phyloP scores from a whole-genome alignment of 1,140 invertebrate genomes.

The Reticulitermes speratus region DNA sequence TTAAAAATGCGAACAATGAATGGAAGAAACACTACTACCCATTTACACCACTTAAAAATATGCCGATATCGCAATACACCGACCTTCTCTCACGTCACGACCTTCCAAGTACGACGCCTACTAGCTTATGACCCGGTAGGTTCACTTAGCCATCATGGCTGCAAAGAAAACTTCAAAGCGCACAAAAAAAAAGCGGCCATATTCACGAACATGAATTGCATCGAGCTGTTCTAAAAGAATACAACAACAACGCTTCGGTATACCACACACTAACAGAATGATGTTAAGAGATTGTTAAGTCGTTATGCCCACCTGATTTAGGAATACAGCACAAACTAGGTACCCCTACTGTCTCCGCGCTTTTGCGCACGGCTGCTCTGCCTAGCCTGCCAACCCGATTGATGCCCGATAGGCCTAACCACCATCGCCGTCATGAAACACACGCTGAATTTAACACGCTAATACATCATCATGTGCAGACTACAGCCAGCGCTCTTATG shows the following conservation, averaged over 20 bases:
- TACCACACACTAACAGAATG: slow-evolving; percentile 21
- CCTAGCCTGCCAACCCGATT: slow-evolving; percentile 40
- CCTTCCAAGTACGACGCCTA: slow-evolving; percentile 37
- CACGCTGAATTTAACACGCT: slow-evolving; percentile 30
- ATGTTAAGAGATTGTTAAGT: slow-evolving; percentile 19
- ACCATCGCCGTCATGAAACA: slow-evolving; percentile 35
- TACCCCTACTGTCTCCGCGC: slow-evolving; percentile 35
- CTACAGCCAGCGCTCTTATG: not conserved
- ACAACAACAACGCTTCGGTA: not conserved
- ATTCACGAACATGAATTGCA: slow-evolving; percentile 34
- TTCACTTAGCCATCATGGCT: slow-evolving; percentile 41
- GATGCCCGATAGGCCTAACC: slow-evolving; percentile 43
- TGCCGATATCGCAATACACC: slow-evolving; percentile 22
- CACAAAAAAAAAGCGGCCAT: slow-evolving; percentile 37
- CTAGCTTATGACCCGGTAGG: slow-evolving; percentile 37
- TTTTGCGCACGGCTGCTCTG: slow-evolving; percentile 41
- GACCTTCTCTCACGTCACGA: slow-evolving; percentile 32
- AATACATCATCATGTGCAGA: not conserved
- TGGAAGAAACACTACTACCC: slow-evolving; percentile 13
- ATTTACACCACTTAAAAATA: slow-evolving; percentile 1
- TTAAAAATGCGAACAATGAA: not conserved
- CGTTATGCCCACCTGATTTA: slow-evolving; percentile 33
- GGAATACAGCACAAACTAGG: slow-evolving; percentile 30
- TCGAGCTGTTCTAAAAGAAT: slow-evolving; percentile 26
- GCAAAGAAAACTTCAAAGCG: slow-evolving; percentile 38